These are phyloP conservation scores for Hirtodrosophila histrioides DNA, from an alignment of 2,888 invertebrate genomes.

Conservation along the genomic window DNA sequence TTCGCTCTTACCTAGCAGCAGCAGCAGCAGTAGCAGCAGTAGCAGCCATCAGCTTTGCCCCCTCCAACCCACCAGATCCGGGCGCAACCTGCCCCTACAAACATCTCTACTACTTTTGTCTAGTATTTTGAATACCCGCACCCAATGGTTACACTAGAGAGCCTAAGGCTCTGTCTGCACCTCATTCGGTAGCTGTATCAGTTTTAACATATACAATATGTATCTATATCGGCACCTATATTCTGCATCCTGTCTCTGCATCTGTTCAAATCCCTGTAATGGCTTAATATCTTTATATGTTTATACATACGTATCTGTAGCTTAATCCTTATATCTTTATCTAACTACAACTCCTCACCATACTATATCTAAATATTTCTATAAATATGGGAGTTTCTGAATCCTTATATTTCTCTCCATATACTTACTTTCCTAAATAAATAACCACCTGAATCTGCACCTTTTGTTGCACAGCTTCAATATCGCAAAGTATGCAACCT, in stretches of 20 bases:
- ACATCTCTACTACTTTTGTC: slow-evolving; percentile 29
- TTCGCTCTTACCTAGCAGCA: slow-evolving; percentile 13
- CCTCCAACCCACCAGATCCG: slow-evolving; percentile 27
- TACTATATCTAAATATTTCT: too few relatives aligned
- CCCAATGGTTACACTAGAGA: not conserved
- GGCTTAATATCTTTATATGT: not conserved
- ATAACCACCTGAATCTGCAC: too few relatives aligned
- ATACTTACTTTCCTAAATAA: too few relatives aligned
- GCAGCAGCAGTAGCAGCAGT: not conserved
- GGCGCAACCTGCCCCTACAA: slow-evolving; percentile 23
- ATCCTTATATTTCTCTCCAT: too few relatives aligned
- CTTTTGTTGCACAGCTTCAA: too few relatives aligned
- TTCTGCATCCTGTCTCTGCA: slow-evolving; percentile 1
- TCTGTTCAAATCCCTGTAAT: not conserved
- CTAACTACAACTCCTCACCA: not conserved
- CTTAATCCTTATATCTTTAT: not conserved
- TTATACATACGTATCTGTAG: slow-evolving; percentile 2
- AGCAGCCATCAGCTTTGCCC: slow-evolving; percentile 13
- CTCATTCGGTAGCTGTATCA: not conserved
- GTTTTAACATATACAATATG: not conserved
- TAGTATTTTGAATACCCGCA: slow-evolving; percentile 26
- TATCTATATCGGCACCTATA: not conserved
- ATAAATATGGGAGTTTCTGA: too few relatives aligned
- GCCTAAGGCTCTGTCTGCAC: not conserved
- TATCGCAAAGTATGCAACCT: too few relatives aligned